Conservation (phyloP, 1,140 invertebrate species). For the Helicoverpa zea region DNA sequence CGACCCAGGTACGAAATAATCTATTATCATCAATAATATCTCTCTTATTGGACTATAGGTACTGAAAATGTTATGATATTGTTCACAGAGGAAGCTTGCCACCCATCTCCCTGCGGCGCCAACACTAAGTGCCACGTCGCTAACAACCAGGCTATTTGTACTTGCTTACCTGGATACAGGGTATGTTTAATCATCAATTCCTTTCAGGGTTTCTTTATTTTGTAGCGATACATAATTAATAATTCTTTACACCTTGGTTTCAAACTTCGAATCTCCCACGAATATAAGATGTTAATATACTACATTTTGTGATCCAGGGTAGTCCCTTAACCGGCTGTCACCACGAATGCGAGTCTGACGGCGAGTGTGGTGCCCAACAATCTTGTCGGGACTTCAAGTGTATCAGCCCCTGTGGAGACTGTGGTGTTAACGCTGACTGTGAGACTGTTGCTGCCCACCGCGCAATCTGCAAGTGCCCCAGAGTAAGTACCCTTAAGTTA, state of each 20-base stretch:
- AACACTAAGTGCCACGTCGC: conserved; percentile 94
- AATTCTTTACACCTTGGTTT: neutral
- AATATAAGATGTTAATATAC: neutral
- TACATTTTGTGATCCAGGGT: conserved; percentile 82
- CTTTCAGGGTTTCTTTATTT: neutral
- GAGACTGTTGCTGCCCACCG: conserved; percentile 91
- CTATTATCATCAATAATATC: neutral
- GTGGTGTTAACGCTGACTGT: conserved; percentile 93
- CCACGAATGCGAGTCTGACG: conserved; percentile 92
- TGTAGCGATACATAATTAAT: neutral
- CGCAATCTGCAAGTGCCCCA: conserved; percentile 93
- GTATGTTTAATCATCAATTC: conserved; percentile 64
- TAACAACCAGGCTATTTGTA: conserved; percentile 92
- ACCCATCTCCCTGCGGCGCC: conserved; percentile 92
- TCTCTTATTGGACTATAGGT: neutral
- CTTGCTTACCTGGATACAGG: conserved; percentile 90
- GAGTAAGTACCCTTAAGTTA: conserved; percentile 86
- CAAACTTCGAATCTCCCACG: too few species aligned
- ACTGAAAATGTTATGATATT: conserved; percentile 4
- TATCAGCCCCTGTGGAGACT: conserved; percentile 92
- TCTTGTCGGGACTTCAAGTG: conserved; percentile 93
- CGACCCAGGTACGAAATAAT: conserved; percentile 87
- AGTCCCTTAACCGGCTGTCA: conserved; percentile 92
- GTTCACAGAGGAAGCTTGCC: conserved; percentile 91
- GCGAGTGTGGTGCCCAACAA: conserved; percentile 90